Base-by-base conservation (phyloP, 2,888 invertebrate species). In the Cheilosia grossa region DNA sequence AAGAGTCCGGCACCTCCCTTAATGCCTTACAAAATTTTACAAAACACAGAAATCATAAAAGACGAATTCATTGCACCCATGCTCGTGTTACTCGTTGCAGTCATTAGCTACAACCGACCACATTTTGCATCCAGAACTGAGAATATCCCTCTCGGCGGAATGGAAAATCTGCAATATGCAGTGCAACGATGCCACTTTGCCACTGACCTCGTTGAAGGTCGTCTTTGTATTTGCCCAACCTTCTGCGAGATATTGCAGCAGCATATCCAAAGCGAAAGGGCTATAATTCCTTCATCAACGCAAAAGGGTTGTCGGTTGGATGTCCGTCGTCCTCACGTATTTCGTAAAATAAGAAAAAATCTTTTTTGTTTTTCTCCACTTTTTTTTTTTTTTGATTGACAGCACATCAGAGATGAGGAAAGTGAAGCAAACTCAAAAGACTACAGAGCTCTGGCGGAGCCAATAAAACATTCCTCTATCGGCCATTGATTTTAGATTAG, bases 161-260 rank as follows among this genome's bases (percentile, higher is more conserved):
- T 49, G 51, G 49, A 37, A 67, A 74, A 37, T 54, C 53, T 64
- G 64, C 53, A 73, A 56, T 79, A 56, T 75, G 49, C 80, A 74
- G 21, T 75, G 75, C 70, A 81, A 75, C 47, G 75, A 72, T 66
- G 69, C 66, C 66, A 75, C 61, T 85, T 85, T 74, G 80, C 85
- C 72, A 85, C 66, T 85, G 85, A 85, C 85, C 85, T 70, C 81
- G 75, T 81, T 85, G 85, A 85, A 85, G 85, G 85, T 85, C 85
- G 81, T 77, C 72, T 81, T 77, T 85, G 85, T 81, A 67, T 72
- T 85, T 85, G 67, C 66, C 81, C 81, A 85, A 85, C 85, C 73
- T 85, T 77, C 81, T 85, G 74, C 47, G 37, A 72, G 54, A 47
- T 64, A 44, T 27, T n/a, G 83, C 73, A 82, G 49, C 17, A 42